Evolutionary conservation across 2,888 invertebrate genomes (phyloP), one percentile per base, ranked within the genome.

Genomic region (Nesidiocoris tenuis): DNA sequence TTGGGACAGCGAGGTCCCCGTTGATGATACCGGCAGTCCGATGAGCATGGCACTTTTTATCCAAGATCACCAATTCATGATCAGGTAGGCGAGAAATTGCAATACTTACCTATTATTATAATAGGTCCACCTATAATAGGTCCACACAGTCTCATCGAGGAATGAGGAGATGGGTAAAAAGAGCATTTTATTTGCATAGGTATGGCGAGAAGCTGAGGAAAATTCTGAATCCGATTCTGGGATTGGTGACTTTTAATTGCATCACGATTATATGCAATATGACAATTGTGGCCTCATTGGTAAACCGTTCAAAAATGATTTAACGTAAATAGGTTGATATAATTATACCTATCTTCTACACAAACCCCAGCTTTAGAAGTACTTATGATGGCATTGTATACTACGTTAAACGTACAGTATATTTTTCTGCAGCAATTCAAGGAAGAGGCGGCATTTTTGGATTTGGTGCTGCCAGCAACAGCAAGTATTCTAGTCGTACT

Each of bases 221-320:
- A 19, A 61, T 72, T 22, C 21, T 72, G 16, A 63, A 54, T 19
- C 72, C 72, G 5, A 72, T 63, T 19, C 22, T 72, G 21, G 72
- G 72, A 16, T 25, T 61, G 1, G 72, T 61, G 18, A 72, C 63
- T 3, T 72, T 72, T n/a, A 72, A 72, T 24, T 72, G 61, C 39
- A 63, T 72, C 12, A 72, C 72, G 16, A 61, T 72, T 9, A 72
- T 72, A 21, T 72, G 72, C 54, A 72, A 72, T 54, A 72, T 72
- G 72, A 72, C 72, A 0, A 72, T 72, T 16, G 72, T 72, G n/a
- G 72, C 72, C 1, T 0, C 72, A 21, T 23, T 61, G 2, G 72
- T 72, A 61, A 61, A 39, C 61, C 19, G 12, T 66, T 61, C 2
- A 2, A n/a, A 17, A 56, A 56, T 18, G n/a, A 56, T 17, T 56